These are phyloP conservation scores for Brachionus koreanus DNA, from an alignment of 1,140 invertebrate species.

Conservation along the genomic window DNA sequence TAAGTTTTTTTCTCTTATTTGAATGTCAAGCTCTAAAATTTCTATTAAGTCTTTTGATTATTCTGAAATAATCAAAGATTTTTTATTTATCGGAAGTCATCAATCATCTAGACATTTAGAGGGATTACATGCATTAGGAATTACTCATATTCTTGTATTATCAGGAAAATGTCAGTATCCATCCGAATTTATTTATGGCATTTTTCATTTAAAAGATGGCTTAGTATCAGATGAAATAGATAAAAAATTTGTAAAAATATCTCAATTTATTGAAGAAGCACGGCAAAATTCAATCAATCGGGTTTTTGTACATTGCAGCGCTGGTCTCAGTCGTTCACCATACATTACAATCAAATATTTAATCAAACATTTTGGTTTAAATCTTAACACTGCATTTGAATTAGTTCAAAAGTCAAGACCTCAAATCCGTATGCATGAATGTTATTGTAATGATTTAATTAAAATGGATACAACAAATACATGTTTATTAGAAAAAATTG, in stretches of 20 bases:
- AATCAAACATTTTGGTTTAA: slow-evolving; percentile 67
- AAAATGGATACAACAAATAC: not conserved
- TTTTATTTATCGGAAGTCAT: not conserved
- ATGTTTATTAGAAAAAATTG: not conserved
- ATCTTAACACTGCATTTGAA: slow-evolving; percentile 63
- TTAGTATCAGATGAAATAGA: not conserved
- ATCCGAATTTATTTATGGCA: not conserved
- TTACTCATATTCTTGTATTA: not conserved
- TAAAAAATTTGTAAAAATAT: not conserved
- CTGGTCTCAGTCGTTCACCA: slow-evolving; percentile 87
- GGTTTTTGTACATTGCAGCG: slow-evolving; percentile 89
- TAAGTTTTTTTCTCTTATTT: not conserved
- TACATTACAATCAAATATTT: slow-evolving; percentile 92
- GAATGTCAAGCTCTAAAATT: slow-evolving; percentile 32
- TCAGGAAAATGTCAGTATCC: not conserved
- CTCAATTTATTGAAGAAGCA: not conserved
- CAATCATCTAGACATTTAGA: not conserved
- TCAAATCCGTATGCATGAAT: slow-evolving; percentile 11
- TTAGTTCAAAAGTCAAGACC: not conserved
- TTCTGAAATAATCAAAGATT: not conserved
- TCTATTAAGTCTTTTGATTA: slow-evolving; percentile 48
- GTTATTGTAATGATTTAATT: not conserved
- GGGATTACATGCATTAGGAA: not conserved
- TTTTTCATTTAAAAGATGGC: slow-evolving; percentile 25
- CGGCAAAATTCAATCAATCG: slow-evolving; percentile 47